phyloP scores from a whole-genome alignment of 2,797 vertebrate genomes.

The Leptatherina wallacei region DNA sequence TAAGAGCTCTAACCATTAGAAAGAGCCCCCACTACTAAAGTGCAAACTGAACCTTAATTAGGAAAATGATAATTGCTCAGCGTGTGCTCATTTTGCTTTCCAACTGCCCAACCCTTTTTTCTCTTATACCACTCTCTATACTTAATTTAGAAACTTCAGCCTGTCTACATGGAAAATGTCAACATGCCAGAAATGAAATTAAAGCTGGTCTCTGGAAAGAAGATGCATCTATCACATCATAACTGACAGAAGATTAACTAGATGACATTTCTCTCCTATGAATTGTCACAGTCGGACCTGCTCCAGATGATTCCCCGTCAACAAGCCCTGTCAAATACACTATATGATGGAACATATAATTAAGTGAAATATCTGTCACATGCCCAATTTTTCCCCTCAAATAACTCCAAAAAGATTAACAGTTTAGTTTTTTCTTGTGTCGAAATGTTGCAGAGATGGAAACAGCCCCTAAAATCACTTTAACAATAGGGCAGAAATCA shows the following conservation, averaged over 20 bases:
- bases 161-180: constrained; percentile 75
- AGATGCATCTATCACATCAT: constrained; percentile 69
- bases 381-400: constrained; percentile 11
- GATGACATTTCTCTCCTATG: constrained; percentile 65
- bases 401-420: constrained; percentile 28
- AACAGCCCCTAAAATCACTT: constrained; percentile 62
- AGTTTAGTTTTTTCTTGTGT: constrained; percentile 52
- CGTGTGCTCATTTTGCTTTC: constrained; percentile 55
- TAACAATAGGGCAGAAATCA: constrained; percentile 50
- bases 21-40: constrained; percentile 68
- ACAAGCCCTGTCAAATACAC: constrained; percentile 48
- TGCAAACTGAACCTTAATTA: constrained; percentile 78
- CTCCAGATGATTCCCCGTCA: constrained; percentile 52
- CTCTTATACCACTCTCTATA: constrained; percentile 37
- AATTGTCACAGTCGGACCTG: constrained; percentile 56
- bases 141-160: constrained; percentile 54
- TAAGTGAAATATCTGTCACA: constrained; percentile 64
- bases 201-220: constrained; percentile 64
- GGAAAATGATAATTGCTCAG: constrained; percentile 73
- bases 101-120: constrained; percentile 42
- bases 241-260: constrained; percentile 73
- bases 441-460: constrained; percentile 46
- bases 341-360: constrained; percentile 70
- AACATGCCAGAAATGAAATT: constrained; percentile 72
- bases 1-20: constrained; percentile 70